These are phyloP conservation scores for Enteromius treurensis DNA, from an alignment of 2,797 vertebrate species.

Conservation along the genomic window DNA sequence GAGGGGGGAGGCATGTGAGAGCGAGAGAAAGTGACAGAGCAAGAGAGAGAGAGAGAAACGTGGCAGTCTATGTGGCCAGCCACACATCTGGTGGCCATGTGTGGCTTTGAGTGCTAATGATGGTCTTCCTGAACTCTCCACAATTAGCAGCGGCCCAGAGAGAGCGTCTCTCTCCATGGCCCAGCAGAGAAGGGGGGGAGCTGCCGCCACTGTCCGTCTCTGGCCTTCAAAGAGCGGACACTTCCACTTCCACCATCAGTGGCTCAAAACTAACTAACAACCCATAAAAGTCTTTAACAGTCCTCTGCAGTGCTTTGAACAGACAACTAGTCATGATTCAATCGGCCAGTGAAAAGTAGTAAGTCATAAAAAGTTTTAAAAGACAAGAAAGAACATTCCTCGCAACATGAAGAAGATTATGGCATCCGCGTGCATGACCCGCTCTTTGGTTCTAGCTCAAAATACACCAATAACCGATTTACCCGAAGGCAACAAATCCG, in stretches of 20 bases:
- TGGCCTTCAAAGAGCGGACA: slow-evolving; percentile 36
- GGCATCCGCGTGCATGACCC: neutral
- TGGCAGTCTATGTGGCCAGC: slow-evolving; percentile 81
- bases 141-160: slow-evolving; percentile 85
- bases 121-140: slow-evolving; percentile 92
- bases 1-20: slow-evolving; percentile 57
- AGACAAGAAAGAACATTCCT: slow-evolving; percentile 35
- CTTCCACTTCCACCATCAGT: slow-evolving; percentile 28
- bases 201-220: slow-evolving; percentile 32
- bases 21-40: slow-evolving; percentile 46
- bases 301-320: slow-evolving; percentile 42
- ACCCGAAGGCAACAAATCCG: neutral
- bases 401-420: slow-evolving; percentile 20
- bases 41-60: slow-evolving; percentile 57
- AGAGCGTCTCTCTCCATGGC: slow-evolving; percentile 43
- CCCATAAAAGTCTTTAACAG: slow-evolving; percentile 46
- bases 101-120: slow-evolving; percentile 90
- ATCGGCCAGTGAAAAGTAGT: slow-evolving; percentile 34
- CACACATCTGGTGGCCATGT: slow-evolving; percentile 98
- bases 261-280: slow-evolving; percentile 44
- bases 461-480: slow-evolving; percentile 46
- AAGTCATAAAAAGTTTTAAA: slow-evolving; percentile 34
- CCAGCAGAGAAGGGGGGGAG: neutral
- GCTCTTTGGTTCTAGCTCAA: slow-evolving; percentile 12
- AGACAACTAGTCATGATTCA: slow-evolving; percentile 50